These are phyloP conservation scores for Artemia sp. DNA, from an alignment of 2,888 invertebrate genomes.

Conservation along the genomic window DNA sequence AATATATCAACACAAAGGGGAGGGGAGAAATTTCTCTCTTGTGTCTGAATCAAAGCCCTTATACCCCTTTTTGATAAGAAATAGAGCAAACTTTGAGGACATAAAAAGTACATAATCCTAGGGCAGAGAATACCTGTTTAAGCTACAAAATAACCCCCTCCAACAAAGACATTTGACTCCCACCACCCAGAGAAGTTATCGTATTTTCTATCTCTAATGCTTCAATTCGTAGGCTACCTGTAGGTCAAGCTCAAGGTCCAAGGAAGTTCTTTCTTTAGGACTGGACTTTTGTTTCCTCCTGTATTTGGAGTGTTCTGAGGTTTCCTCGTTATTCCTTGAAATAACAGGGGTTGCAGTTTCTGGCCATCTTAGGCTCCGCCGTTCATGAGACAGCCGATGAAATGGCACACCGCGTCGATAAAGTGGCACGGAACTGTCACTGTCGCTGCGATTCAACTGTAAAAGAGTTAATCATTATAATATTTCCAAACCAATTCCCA, in stretches of 20 bases:
- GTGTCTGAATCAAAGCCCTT: no score
- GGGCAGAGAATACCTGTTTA: no score
- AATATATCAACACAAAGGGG: no score
- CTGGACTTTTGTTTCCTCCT: constrained; percentile 32
- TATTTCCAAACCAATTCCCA: no score
- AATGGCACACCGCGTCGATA: constrained; percentile 59
- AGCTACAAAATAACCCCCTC: no score
- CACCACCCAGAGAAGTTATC: no score
- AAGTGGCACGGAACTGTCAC: constrained; percentile 87
- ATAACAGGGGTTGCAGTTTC: constrained; percentile 24
- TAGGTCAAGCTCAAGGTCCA: constrained; percentile 77
- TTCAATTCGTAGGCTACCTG: constrained; percentile 33
- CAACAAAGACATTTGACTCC: no score
- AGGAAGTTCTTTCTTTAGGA: constrained; percentile 55
- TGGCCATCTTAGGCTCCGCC: constrained; percentile 70
- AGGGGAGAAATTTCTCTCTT: no score
- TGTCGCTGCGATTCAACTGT: constrained; percentile 82
- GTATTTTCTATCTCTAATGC: background rate
- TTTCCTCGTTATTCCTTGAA: constrained; percentile 9
- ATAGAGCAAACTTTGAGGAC: no score
- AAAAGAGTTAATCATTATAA: background rate
- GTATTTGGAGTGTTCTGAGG: constrained; percentile 6
- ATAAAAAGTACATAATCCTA: no score
- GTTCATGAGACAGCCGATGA: constrained; percentile 72
- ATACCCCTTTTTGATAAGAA: no score